Base-by-base conservation (phyloP, 2,888 invertebrate species). In the Scaptomyza parva region DNA sequence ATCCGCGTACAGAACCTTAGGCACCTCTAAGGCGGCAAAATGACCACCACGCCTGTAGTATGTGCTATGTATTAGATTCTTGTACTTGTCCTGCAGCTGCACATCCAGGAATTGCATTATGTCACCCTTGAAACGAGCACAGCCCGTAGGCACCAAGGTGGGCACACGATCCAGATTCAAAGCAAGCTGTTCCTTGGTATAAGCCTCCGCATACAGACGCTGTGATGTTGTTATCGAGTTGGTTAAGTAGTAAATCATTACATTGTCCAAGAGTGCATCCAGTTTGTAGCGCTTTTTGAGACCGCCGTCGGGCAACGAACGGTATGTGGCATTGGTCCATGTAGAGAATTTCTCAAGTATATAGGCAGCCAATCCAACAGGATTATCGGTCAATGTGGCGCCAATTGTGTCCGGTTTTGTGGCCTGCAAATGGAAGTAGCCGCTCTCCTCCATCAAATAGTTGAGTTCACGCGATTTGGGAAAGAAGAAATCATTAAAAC, bases 331-430 rank as follows among this genome's bases (percentile, higher is more conserved):
- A 91, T 92, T 96, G 90, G 92, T 96, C 95, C 92, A 96, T 6
- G 84, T 94, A 86, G 93, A 94, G 92, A 97, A 97, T 90, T 98
- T 98, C 86, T 98, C 98, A 11, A 98, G 91, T 53, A 98, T 96
- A 86, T 98, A 98, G 0, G 96, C 96, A 0, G 97, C 97, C 61
- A 98, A 91, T 0, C 97, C 98, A 0, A 95, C 93, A 0, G 98
- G 98, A 78, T 91, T 91, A 40, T 86, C 76, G n/a, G 86, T 85
- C 7, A 92, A 66, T 0, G 79, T 89, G 1, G 72, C 75, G 17
- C 97, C 97, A 73, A 96, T 92, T 0, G 97, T 97, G 85, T 98
- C 97, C 12, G 98, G 97, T 90, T 97, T 97, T 0, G 97, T 97
- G 0, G 96, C 94, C 89, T 98, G 97, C 5, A 97, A 74, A 88